These are phyloP conservation scores for Catostomus latipinnis DNA, from an alignment of 2,797 vertebrate genomes.

Conservation along the genomic window DNA sequence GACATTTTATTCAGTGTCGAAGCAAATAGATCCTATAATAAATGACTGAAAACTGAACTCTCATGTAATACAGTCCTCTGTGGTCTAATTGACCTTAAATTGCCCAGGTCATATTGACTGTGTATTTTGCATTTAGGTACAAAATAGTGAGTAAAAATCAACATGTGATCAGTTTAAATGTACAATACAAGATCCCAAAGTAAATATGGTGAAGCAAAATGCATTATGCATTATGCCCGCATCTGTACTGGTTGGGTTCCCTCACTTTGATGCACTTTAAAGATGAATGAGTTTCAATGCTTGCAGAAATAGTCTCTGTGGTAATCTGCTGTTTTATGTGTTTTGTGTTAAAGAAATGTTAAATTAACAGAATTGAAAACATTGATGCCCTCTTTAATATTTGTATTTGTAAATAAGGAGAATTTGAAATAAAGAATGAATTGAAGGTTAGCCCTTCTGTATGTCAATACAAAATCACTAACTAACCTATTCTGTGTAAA, in stretches of 20 bases:
- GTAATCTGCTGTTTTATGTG: slow-evolving; percentile 40
- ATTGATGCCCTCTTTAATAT: slow-evolving; percentile 69
- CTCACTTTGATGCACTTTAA: slow-evolving; percentile 80
- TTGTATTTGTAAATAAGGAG: slow-evolving; percentile 74
- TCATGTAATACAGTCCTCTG: not conserved
- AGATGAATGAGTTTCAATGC: slow-evolving; percentile 67
- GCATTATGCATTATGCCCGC: not conserved
- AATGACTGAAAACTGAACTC: not conserved
- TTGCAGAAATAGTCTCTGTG: slow-evolving; percentile 55
- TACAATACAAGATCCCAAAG: slow-evolving; percentile 48
- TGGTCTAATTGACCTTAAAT: not conserved
- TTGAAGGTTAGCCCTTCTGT: not conserved
- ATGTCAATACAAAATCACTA: too few relatives aligned
- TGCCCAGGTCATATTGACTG: slow-evolving; percentile 9
- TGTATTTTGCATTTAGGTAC: slow-evolving; percentile 24
- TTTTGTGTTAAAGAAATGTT: slow-evolving; percentile 68
- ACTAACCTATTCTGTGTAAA: too few relatives aligned
- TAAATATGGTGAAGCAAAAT: not conserved
- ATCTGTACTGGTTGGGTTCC: slow-evolving; percentile 50
- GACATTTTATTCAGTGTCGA: not conserved
- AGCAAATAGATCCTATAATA: slow-evolving; percentile 5
- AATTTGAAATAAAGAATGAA: slow-evolving; percentile 72
- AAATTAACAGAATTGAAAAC: slow-evolving; percentile 72
- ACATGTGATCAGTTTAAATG: slow-evolving; percentile 6
- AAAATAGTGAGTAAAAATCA: slow-evolving; percentile 5